Evolutionary conservation across 2,888 invertebrate genomes (phyloP), one percentile per base, ranked within the genome.

Genomic region (Pristionchus japonicus): DNA sequence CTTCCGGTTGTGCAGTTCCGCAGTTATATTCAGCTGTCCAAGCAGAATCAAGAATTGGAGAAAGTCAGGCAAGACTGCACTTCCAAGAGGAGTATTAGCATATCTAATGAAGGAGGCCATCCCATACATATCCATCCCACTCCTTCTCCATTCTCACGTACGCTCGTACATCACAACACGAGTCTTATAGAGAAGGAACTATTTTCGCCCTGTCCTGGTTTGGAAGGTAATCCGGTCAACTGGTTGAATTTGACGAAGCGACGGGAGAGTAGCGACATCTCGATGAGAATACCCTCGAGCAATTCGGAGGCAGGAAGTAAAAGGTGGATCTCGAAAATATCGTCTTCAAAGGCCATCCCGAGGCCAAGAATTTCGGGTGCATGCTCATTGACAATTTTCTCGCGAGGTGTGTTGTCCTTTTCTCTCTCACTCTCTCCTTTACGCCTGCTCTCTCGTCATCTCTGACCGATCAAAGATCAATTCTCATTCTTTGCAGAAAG

Each of bases 181-280:
- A 15, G 20, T 47, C n/a, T 40, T 23, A 6, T 80, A 4, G 43
- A n/a, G 27, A 27, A 3, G 23, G 20, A 2, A 83, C 52, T 83
- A 34, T 52, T 83, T 83, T 80, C 80, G 49, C 47, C 77, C 43
- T 82, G 47, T 70, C 88, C 90, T 27, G 89, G 88, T 52, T 87
- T 88, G n/a, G 90, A 90, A 9, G 90, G 90, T 27, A 90, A 88
- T 83, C 90, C 82, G 17, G 89, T 89, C 20, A 90, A 88, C 17
- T 88, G 77, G 15, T 40, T 77, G 37, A 86, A 86, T 61, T 88
- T 77, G 37, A 89, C 86, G 13, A 89, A 90, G 80, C 90, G 90
- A 49, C 90, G 88, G 23, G 82, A 82, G 15, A 88, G 88, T 47
- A 88, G 88, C n/a, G 82, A 82, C 88, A 88, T 87, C 90, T n/a